Evolutionary conservation across 2,797 vertebrate species (phyloP).

Genomic region (Oreochromis grahami): DNA sequence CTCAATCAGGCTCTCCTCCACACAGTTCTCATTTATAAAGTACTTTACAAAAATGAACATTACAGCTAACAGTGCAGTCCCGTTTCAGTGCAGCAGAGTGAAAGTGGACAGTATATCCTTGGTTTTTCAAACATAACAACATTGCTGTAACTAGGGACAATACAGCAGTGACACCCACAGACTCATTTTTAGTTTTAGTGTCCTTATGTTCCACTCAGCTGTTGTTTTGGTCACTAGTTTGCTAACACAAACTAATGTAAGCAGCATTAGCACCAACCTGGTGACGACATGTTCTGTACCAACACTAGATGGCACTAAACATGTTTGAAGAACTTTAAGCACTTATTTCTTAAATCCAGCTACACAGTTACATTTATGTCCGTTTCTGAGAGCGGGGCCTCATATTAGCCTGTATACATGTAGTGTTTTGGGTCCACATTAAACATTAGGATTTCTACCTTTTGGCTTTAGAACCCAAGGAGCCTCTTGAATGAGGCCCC

Average conservation of each 20-base stretch:
- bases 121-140: background rate
- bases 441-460: background rate
- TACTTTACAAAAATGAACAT: background rate
- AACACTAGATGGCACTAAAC: background rate
- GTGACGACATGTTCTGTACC: background rate
- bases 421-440: background rate
- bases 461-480: background rate
- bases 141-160: fast-evolving
- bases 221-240: background rate
- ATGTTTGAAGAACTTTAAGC: background rate
- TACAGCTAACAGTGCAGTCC: background rate
- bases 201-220: fast-evolving
- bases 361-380: background rate
- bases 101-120: no score
- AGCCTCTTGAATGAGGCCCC: background rate
- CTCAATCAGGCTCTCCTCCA: background rate
- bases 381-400: no score
- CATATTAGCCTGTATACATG: background rate
- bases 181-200: background rate
- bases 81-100: background rate
- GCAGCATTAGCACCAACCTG: background rate
- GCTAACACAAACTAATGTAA: background rate
- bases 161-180: background rate
- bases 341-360: background rate
- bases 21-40: background rate